These are phyloP conservation scores for Otolemur garnettii DNA, from an alignment of 2,113 vertebrate species.

Conservation along the genomic window DNA sequence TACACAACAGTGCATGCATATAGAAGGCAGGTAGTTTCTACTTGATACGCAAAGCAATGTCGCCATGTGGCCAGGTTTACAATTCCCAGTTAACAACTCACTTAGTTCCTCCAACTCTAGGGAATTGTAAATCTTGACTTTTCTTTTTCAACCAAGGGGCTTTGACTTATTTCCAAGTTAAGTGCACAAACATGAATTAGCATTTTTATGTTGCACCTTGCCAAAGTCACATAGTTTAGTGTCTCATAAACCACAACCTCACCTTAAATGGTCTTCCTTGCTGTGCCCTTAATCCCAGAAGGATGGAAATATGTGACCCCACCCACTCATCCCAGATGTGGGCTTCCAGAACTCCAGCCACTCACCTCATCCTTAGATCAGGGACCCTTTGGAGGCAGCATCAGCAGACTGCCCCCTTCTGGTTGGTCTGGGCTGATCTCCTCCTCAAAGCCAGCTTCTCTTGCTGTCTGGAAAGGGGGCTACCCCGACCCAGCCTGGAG, in stretches of 20 bases:
- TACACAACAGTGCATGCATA: neutral
- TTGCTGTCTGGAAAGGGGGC: neutral
- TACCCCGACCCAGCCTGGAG: neutral
- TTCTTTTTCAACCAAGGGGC: neutral
- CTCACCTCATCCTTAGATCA: fast-evolving
- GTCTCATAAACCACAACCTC: neutral
- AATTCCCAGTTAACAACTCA: neutral
- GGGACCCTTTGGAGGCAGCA: neutral
- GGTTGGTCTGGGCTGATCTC: fast-evolving
- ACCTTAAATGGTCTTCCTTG: neutral
- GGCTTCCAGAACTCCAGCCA: neutral
- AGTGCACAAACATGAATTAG: neutral
- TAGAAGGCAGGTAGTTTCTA: neutral
- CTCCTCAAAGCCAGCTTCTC: neutral
- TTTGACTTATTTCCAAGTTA: neutral
- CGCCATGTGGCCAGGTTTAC: neutral
- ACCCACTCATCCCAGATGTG: neutral
- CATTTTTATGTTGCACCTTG: neutral
- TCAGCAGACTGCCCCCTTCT: neutral
- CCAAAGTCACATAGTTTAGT: neutral
- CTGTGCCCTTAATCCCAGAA: neutral
- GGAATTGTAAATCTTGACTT: neutral
- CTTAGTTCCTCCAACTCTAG: neutral
- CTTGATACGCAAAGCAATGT: neutral
- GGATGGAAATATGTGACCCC: fast-evolving